phyloP scores from a whole-genome alignment of 1,140 invertebrate genomes.

The Sminthurinus signatus region DNA sequence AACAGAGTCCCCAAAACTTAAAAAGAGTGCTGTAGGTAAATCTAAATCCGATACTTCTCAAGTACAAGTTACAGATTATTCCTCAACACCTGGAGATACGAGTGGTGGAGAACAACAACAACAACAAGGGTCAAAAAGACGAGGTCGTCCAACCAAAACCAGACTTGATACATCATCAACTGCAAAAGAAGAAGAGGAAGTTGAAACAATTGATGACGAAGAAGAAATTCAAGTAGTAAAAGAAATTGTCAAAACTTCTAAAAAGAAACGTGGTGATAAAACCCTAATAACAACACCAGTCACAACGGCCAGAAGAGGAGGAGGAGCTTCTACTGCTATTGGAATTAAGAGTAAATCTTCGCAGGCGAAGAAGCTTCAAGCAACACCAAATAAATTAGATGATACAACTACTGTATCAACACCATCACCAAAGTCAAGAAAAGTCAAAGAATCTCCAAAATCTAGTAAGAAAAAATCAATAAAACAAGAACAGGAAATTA shows the following conservation, averaged over 20 bases:
- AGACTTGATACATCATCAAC: not conserved
- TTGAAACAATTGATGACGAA: not conserved
- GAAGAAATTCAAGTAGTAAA: not conserved
- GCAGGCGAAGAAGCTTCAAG: slow-evolving; percentile 2
- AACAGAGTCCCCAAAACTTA: not conserved
- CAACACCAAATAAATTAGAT: too few species aligned
- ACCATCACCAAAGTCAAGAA: not conserved
- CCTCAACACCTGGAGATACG: not conserved
- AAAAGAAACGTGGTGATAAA: too few species aligned
- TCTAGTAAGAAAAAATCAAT: not conserved
- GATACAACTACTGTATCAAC: too few species aligned
- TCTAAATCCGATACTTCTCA: not conserved
- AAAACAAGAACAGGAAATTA: not conserved
- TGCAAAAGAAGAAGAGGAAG: not conserved
- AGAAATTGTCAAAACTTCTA: not conserved
- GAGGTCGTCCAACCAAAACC: slow-evolving; percentile 3
- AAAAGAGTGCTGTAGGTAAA: not conserved
- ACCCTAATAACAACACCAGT: too few species aligned
- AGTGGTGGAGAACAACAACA: not conserved
- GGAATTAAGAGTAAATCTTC: not conserved
- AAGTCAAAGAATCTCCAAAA: not conserved
- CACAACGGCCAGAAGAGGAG: too few species aligned
- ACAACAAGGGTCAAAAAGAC: not conserved
- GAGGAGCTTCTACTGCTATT: too few species aligned
- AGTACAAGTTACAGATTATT: slow-evolving; percentile 9